Percentiles rank a stretch among this genome's conserved stretches.
These are phyloP conservation scores for Plutella xylostella DNA, from an alignment of 2,888 invertebrate species.

Conservation along the genomic window DNA sequence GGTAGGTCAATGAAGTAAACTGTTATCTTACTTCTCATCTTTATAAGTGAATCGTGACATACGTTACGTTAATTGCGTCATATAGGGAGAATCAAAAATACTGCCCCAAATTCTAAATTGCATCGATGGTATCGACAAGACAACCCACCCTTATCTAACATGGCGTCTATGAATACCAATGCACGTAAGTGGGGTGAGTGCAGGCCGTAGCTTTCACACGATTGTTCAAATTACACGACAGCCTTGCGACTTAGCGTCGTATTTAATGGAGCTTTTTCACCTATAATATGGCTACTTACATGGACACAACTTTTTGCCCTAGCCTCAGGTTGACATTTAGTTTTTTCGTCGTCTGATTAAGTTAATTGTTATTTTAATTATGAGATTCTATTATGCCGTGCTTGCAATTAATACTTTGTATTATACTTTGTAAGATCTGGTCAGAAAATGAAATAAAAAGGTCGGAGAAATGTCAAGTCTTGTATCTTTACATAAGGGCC, in stretches of 20 bases:
- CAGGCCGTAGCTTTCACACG: slow-evolving; percentile 59
- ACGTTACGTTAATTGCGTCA: too few species aligned
- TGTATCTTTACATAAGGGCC: too few species aligned
- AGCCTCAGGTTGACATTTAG: neutral
- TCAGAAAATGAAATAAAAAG: too few species aligned
- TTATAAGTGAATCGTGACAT: too few species aligned
- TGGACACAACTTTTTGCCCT: slow-evolving; percentile 27
- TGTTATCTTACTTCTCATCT: too few species aligned
- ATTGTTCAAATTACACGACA: slow-evolving; percentile 17
- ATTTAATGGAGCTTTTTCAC: neutral
- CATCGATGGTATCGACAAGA: slow-evolving; percentile 19
- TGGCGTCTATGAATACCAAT: slow-evolving; percentile 46
- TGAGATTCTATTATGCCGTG: neutral
- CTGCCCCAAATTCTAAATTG: too few species aligned
- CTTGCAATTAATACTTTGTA: slow-evolving; percentile 1
- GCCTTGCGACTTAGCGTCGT: too few species aligned
- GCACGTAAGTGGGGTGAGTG: slow-evolving; percentile 46
- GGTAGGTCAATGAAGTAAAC: too few species aligned
- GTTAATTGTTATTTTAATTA: too few species aligned
- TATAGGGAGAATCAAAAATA: too few species aligned
- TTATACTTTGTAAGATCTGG: too few species aligned
- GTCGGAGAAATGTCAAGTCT: too few species aligned
- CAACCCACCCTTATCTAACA: slow-evolving; percentile 31
- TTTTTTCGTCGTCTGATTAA: neutral
- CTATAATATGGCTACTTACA: slow-evolving; percentile 12